These are phyloP conservation scores for Petrocephalus sullivani DNA, from an alignment of 2,797 vertebrate genomes.

Conservation along the genomic window DNA sequence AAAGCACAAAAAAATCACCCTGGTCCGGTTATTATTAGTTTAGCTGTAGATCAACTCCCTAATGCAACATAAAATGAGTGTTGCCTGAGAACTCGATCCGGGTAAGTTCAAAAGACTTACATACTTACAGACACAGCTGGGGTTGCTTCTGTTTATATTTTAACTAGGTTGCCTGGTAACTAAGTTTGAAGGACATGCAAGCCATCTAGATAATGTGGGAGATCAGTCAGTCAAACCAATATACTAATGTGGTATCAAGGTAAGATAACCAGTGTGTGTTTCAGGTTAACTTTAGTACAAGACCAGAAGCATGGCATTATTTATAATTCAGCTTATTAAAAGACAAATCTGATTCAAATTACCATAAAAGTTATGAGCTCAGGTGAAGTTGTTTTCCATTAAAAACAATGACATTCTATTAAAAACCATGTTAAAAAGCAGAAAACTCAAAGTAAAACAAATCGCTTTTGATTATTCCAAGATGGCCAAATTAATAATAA, in stretches of 20 bases:
- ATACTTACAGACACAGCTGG: neutral
- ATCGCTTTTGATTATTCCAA: neutral
- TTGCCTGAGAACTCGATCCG: neutral
- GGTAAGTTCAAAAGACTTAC: slow-evolving; percentile 2
- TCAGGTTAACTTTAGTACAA: neutral
- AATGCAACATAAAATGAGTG: neutral
- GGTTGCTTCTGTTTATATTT: slow-evolving; percentile 9
- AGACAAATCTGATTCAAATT: slow-evolving; percentile 2
- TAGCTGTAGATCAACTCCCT: neutral
- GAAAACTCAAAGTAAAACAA: neutral
- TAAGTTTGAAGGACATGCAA: neutral
- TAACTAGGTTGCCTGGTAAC: slow-evolving; percentile 1
- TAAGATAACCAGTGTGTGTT: neutral
- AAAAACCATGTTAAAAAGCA: neutral
- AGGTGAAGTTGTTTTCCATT: neutral
- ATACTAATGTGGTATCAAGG: neutral
- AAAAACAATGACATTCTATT: neutral
- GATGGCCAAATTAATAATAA: neutral
- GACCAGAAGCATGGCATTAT: neutral
- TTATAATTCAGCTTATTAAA: neutral
- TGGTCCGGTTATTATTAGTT: neutral
- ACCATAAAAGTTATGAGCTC: neutral
- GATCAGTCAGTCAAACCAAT: neutral
- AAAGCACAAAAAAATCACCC: neutral
- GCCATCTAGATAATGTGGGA: neutral